Base-by-base conservation (phyloP, 1,140 invertebrate species). In the Drosophila seguyi region DNA sequence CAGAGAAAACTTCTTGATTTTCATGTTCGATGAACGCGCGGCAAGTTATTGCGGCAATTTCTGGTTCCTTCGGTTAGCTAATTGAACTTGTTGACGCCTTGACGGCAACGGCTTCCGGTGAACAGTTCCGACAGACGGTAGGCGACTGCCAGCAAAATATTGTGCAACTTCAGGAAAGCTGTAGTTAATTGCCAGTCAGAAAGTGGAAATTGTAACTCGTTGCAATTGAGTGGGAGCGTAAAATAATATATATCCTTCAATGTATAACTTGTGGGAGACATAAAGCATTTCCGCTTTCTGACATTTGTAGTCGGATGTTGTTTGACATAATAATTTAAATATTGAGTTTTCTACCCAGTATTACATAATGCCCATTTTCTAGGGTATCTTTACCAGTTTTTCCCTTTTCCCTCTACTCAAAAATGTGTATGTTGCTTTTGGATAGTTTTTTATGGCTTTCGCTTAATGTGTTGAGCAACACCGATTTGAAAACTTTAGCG, bases 71-170 rank as follows among this genome's bases (percentile, higher is more conserved):
- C 47, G 34, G 39, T 62, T 42, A 29, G 60, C 67, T 76, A 83
- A 76, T 86, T 82, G 71, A 87, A 86, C 79, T 76, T 79, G 79
- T 82, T 86, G 83, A 67, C 55, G 48, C 16, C 36, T 50, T 29
- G 48, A 36, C 34, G 31, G 13, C 20, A 14, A 16, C 16, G 61
- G 59, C 48, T 53, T 71, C 60, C 65, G 62, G 52, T 52, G 47
- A 41, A 42, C 16, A 57, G 39, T 29, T 31, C 48, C 41, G 36
- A 45, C 52, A 71, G 48, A 38, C 45, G 25, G 27, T 27, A n/a
- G 29, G 31, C 34, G 14, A 18, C 25, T 29, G n/a, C 48, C 38
- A 18, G 39, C 47, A 48, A 75, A 81, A 50, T 69, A 66, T 65
- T 71, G 57, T 27, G 36, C 45, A 75, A 60, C 44, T 59, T 58